Evolutionary conservation across 2,113 vertebrate genomes (phyloP), one percentile per base, ranked within the genome.

Genomic region (Neodontobutis hainanensis): DNA sequence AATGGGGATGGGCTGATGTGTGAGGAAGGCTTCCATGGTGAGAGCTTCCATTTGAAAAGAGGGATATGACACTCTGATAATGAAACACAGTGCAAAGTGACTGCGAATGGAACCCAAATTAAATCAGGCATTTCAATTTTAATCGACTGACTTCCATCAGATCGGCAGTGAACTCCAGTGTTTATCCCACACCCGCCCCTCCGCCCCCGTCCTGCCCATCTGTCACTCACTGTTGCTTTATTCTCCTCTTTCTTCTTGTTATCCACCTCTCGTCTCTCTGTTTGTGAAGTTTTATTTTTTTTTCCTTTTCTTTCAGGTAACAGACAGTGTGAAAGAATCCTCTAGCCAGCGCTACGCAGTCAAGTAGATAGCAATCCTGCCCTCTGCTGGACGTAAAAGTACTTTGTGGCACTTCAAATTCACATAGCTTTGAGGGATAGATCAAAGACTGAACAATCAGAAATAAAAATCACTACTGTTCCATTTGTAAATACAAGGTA

Each of bases 311-410:
- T 56, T 52, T 12, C 62, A 71, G 67, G 71, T 77, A 66, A 45
- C 57, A 65, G n/a, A 71, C 44, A 59, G 47, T 27, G 48, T 60
- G 45, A 65, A 45, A 45, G 4, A 8, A 43, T 15, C 16, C n/a
- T 51, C 9, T 2, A 27, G 48, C n/a, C 52, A 47, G 11, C 61
- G 8, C 10, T 57, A 11, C 43, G 5, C 4, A 15, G 51, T 71
- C 58, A 70, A 79, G 70, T 40, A 70, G 78, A 88, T 55, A 82
- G 79, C 85, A 89, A 90, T 85, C 85, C 85, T 90, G 88, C 85
- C 16, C 88, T 86, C 90, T 90, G 75, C 73, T 89, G 90, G 81
- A 2, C n/a, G 43, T 1, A 43, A n/a, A 15, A 34, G 61, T 57
- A 19, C 73, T 27, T 27, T 2, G 19, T 27, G 19, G 19, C 19